These are phyloP conservation scores for Cricetomys ansorgei DNA, from an alignment of 2,113 vertebrate genomes.

Conservation along the genomic window DNA sequence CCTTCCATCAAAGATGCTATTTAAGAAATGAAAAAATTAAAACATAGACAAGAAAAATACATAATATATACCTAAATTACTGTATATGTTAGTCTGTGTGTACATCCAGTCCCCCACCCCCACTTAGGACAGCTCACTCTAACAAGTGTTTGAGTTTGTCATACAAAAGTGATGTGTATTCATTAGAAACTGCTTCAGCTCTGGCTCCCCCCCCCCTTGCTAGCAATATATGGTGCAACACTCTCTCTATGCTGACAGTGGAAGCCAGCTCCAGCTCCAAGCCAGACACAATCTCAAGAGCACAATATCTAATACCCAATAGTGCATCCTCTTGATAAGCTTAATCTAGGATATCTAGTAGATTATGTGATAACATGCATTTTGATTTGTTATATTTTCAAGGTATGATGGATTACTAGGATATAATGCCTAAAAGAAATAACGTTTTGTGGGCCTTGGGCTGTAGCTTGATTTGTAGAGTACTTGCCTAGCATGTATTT, in stretches of 20 bases:
- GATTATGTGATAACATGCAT: not conserved
- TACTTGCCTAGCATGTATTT: not conserved
- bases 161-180: not conserved
- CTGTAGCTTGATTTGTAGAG: not conserved
- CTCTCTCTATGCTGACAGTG: not conserved
- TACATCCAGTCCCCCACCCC: not conserved
- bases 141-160: not conserved
- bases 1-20: not conserved
- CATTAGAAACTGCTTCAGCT: not conserved
- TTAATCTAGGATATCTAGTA: not conserved
- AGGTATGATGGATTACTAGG: not conserved
- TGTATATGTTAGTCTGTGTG: not conserved
- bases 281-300: not conserved
- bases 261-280: not conserved
- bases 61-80: not conserved
- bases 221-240: not conserved
- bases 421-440: not conserved
- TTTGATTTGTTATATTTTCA: not conserved
- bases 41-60: not conserved
- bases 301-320: too few species aligned
- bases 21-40: constrained; percentile 39
- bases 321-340: not conserved
- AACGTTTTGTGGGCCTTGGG: not conserved
- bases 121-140: not conserved
- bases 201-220: not conserved